A percentile compares a stretch with the other conserved stretches of the same genome.
Conservation (phyloP, 2,888 invertebrate species). For the Lamproptera curius region DNA sequence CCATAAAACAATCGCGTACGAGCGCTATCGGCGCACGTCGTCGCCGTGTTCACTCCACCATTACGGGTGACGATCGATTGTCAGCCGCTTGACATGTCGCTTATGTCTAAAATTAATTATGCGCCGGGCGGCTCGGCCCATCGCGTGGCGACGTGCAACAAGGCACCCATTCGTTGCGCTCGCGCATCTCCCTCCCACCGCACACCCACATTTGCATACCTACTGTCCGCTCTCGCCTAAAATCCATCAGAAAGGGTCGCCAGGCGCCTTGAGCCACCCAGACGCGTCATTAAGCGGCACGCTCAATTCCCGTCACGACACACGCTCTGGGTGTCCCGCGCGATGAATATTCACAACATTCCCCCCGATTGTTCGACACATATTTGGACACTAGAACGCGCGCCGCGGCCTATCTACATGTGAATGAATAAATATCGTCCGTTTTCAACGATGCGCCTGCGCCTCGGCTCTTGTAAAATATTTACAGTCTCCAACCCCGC, state of each 20-base stretch:
- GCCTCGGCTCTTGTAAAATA: slow-evolving; percentile 58
- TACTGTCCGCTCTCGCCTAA: slow-evolving; percentile 55
- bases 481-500: slow-evolving; percentile 69
- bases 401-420: slow-evolving; percentile 51
- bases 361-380: slow-evolving; percentile 72
- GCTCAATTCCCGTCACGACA: slow-evolving; percentile 74
- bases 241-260: slow-evolving; percentile 62
- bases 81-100: slow-evolving; percentile 62
- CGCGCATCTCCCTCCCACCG: slow-evolving; percentile 64
- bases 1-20: slow-evolving; percentile 54
- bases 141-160: slow-evolving; percentile 55
- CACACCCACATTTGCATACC: slow-evolving; percentile 71
- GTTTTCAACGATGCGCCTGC: slow-evolving; percentile 60
- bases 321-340: slow-evolving; percentile 71
- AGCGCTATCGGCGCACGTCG: slow-evolving; percentile 47
- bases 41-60: slow-evolving; percentile 68
- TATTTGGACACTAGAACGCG: slow-evolving; percentile 67
- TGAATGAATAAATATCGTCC: slow-evolving; percentile 63
- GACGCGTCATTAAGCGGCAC: slow-evolving; percentile 61
- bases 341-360: slow-evolving; percentile 76
- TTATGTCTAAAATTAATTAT: slow-evolving; percentile 71
- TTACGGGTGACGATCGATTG: slow-evolving; percentile 72
- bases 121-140: slow-evolving; percentile 57
- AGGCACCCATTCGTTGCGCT: slow-evolving; percentile 71
- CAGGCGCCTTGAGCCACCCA: slow-evolving; percentile 67